These are phyloP conservation scores for Isoperla grammatica DNA, from an alignment of 2,888 invertebrate genomes.

Conservation along the genomic window DNA sequence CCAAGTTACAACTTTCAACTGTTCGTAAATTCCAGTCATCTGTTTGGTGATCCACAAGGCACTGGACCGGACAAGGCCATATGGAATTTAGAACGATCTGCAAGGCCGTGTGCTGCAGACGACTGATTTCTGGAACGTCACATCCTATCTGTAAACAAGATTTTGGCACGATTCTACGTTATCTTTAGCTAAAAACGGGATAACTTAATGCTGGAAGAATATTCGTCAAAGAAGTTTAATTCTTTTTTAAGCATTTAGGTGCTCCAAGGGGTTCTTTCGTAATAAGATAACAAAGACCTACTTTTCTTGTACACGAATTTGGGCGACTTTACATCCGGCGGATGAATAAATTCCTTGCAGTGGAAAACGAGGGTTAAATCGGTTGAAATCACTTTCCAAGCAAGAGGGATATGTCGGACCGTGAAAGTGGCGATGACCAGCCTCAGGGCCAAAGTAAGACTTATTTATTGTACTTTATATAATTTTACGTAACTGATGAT, in stretches of 20 bases:
- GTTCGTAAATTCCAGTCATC: no score
- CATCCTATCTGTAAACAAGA: slow-evolving; percentile 17
- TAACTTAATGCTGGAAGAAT: no score
- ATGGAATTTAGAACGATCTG: no score
- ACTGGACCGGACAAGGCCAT: no score
- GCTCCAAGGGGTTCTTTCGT: neutral
- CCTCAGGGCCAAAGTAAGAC: slow-evolving; percentile 41
- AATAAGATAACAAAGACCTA: slow-evolving; percentile 23
- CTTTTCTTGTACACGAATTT: slow-evolving; percentile 17
- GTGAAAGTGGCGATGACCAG: slow-evolving; percentile 42
- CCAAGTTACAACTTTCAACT: no score
- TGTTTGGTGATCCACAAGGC: no score
- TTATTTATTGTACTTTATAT: slow-evolving; percentile 1
- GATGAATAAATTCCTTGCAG: slow-evolving; percentile 31
- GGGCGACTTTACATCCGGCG: slow-evolving; percentile 28
- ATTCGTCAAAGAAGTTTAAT: no score
- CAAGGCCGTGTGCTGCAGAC: slow-evolving; percentile 10
- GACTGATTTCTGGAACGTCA: slow-evolving; percentile 24
- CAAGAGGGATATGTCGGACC: slow-evolving; percentile 39
- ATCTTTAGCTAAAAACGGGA: no score
- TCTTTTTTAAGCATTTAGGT: no score
- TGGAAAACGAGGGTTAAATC: slow-evolving; percentile 35
- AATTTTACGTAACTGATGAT: no score
- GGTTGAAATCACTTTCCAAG: slow-evolving; percentile 19
- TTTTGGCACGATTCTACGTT: neutral